These are phyloP conservation scores for Fulmarus glacialis DNA, from an alignment of 2,113 vertebrate species.

Conservation along the genomic window DNA sequence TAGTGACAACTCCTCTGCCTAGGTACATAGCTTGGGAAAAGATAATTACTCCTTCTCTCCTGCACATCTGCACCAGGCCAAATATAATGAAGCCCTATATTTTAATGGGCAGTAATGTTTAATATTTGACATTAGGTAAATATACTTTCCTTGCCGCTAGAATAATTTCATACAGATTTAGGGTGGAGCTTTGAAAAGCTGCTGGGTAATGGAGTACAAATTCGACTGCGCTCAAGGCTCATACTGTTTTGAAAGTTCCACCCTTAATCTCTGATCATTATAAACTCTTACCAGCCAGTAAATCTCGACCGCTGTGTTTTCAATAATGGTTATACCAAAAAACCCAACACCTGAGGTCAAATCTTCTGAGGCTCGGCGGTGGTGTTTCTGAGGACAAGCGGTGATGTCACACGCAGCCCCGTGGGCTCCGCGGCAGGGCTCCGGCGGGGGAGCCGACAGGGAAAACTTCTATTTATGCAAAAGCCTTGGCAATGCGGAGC, in stretches of 20 bases:
- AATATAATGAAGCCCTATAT: slow-evolving; percentile 58
- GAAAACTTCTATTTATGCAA: slow-evolving; percentile 12
- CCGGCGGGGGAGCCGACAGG: not conserved
- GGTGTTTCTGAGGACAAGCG: slow-evolving; percentile 56
- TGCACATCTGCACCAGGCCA: slow-evolving; percentile 47
- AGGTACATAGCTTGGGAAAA: not conserved
- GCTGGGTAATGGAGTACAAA: slow-evolving; percentile 52
- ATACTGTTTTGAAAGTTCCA: slow-evolving; percentile 53
- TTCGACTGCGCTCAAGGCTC: slow-evolving; percentile 4
- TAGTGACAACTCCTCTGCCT: not conserved
- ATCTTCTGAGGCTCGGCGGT: not conserved
- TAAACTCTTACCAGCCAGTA: slow-evolving; percentile 57
- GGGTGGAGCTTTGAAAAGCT: slow-evolving; percentile 65
- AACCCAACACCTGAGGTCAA: slow-evolving; percentile 41
- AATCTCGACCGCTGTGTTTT: slow-evolving; percentile 25
- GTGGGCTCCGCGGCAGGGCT: not conserved
- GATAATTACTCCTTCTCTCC: slow-evolving; percentile 54
- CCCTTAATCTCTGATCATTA: slow-evolving; percentile 36
- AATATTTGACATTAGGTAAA: slow-evolving; percentile 62
- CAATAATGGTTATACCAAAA: slow-evolving; percentile 26
- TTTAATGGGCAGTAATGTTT: slow-evolving; percentile 60
- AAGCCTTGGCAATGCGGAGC: slow-evolving; percentile 13
- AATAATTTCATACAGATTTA: slow-evolving; percentile 48
- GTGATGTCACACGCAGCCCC: slow-evolving; percentile 29
- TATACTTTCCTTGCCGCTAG: slow-evolving; percentile 29